Base-by-base conservation (phyloP, 2,113 vertebrate species). In the Elephas maximus region DNA sequence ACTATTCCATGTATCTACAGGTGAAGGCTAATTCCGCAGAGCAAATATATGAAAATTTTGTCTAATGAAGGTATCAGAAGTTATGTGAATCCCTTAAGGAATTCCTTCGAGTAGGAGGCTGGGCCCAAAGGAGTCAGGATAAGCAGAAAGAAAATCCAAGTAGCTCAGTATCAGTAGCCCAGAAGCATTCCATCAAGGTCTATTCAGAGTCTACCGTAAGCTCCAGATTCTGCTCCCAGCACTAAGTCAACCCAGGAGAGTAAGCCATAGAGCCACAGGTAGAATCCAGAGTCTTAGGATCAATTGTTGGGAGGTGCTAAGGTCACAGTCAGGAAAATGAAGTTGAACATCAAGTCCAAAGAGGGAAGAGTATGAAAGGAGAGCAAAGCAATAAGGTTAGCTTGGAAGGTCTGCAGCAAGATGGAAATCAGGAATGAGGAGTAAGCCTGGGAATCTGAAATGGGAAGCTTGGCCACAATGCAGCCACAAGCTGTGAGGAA, bases 101-200 rank as follows among this genome's bases (percentile, higher is more conserved):
- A 77, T 60, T 33, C 20, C 23, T 71, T 23, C 51, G 57, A 21
- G 33, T 4, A 48, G 28, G 53, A 90, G n/a, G 2, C 7, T 89
- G 15, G n/a, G n/a, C 30, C 24, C 73, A 79, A 48, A 62, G 15
- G 71, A 83, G 76, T 60, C 69, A 90, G 78, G 81, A 5, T 93
- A 93, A 97, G 8, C 6, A 44, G 30, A 17, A 51, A 88, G 78
- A 94, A 95, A 95, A 88, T n/a, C 41, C 41, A 84, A 76, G 15
- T 6, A 30, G 18, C 37, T 88, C 67, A 45, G 21, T 41, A 8
- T 45, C 6, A n/a, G 2, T 17, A 93, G 17, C n/a, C 51, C 60
- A 80, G 65, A 90, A 93, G 51, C 17, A 37, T 77, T 18, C 88
- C 11, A 74, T 62, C 11, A 78, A 94, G 41, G 67, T 33, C 63